Evolutionary conservation across 2,113 vertebrate genomes (phyloP).

Genomic region (Odocoileus hemionus): DNA sequence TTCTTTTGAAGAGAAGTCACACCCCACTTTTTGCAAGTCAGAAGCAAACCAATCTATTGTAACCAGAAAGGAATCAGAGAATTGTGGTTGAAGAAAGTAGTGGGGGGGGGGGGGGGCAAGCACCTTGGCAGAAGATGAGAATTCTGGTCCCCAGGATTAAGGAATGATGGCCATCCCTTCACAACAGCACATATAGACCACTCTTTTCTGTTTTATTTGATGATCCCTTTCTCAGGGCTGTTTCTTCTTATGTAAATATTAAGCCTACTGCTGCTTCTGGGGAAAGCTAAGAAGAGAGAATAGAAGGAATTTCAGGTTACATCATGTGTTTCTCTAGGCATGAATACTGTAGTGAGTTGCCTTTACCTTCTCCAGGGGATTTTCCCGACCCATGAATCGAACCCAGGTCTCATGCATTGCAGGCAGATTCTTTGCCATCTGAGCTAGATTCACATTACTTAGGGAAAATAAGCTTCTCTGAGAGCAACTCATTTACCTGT

Average conservation of each 20-base stretch:
- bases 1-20: not conserved
- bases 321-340: not conserved
- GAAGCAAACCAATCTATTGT: not conserved
- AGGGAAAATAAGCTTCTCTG: not conserved
- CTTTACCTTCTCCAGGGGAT: not conserved
- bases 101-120: not conserved
- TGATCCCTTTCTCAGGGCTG: not conserved
- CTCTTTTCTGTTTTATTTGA: not conserved
- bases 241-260: not conserved
- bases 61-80: not conserved
- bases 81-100: not conserved
- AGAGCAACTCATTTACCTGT: not conserved
- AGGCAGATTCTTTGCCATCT: not conserved
- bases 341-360: not conserved
- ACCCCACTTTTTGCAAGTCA: not conserved
- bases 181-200: not conserved
- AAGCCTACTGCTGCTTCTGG: not conserved
- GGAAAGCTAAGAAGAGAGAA: not conserved
- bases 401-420: not conserved
- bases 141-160: not conserved
- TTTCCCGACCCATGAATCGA: not conserved
- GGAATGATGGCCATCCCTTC: not conserved
- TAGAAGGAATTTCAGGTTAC: not conserved
- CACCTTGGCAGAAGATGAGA: not conserved
- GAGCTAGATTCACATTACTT: not conserved